phyloP scores from a whole-genome alignment of 1,140 invertebrate species.

The Hypothenemus hampei region DNA sequence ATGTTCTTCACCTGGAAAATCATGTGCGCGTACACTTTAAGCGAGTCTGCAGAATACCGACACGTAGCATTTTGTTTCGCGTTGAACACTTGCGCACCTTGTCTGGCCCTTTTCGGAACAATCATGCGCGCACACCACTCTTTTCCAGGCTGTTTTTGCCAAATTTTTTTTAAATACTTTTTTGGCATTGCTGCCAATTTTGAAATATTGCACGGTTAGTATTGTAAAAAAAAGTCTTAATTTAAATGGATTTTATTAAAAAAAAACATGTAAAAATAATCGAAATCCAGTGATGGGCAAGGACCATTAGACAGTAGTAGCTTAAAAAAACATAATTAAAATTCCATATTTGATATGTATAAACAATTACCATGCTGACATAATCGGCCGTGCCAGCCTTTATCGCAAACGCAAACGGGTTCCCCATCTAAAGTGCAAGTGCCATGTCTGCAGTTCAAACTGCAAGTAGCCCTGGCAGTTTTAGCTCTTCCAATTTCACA shows the following conservation, averaged over 20 bases:
- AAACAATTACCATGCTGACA: slow-evolving; percentile 62
- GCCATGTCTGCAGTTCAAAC: slow-evolving; percentile 66
- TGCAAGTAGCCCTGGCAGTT: slow-evolving; percentile 62
- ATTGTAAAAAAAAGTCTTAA: neutral
- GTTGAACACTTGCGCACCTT: slow-evolving; percentile 4
- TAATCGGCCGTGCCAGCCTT: slow-evolving; percentile 66
- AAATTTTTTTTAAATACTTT: slow-evolving; percentile 6
- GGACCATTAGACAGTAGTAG: neutral
- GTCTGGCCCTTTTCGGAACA: slow-evolving; percentile 6
- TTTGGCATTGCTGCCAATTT: neutral
- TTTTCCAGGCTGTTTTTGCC: slow-evolving; percentile 15
- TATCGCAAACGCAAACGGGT: slow-evolving; percentile 60
- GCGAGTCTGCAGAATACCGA: too few relatives aligned
- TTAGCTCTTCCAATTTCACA: slow-evolving; percentile 73
- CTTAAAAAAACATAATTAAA: too few relatives aligned
- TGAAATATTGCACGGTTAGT: neutral
- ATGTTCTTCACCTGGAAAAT: too few relatives aligned
- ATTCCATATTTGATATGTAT: too few relatives aligned
- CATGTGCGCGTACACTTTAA: too few relatives aligned
- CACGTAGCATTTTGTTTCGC: too few relatives aligned
- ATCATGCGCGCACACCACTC: slow-evolving; percentile 3
- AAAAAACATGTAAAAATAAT: too few relatives aligned
- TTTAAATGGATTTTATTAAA: too few relatives aligned
- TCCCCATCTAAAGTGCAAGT: slow-evolving; percentile 59
- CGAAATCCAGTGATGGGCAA: too few relatives aligned